Conservation (phyloP, 2,797 vertebrate species). For the Cheirogaleus major region DNA sequence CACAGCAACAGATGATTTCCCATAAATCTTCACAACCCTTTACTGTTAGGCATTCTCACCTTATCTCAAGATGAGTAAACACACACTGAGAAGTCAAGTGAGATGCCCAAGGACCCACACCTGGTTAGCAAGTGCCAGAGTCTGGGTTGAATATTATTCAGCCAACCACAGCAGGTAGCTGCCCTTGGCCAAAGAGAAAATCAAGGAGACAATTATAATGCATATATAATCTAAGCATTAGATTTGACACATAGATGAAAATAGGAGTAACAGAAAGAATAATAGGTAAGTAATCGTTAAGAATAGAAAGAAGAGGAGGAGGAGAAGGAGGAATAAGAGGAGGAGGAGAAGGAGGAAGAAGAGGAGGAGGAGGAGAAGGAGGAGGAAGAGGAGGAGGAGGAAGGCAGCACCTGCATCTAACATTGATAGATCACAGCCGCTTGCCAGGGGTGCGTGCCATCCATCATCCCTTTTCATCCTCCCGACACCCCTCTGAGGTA, state of each 20-base stretch:
- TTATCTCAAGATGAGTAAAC: neutral
- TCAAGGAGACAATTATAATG: neutral
- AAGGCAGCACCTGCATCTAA: neutral
- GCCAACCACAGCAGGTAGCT: neutral
- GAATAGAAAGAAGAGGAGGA: neutral
- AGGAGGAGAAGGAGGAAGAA: neutral
- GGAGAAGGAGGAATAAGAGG: too few species aligned
- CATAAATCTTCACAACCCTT: neutral
- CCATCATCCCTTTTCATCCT: neutral
- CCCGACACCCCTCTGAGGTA: neutral
- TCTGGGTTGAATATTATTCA: neutral
- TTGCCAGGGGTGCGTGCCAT: neutral
- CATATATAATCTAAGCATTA: neutral
- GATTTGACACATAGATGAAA: neutral
- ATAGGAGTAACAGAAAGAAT: neutral
- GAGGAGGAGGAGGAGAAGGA: neutral
- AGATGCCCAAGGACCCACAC: neutral
- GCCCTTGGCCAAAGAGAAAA: neutral
- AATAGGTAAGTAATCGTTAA: too few species aligned
- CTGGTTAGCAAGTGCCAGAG: neutral
- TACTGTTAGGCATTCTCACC: neutral
- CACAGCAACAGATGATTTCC: neutral
- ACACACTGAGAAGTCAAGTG: neutral
- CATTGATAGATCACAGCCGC: too few species aligned
- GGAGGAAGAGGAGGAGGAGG: neutral